Percentiles rank a stretch among this genome's conserved stretches.
phyloP scores from a whole-genome alignment of 2,888 invertebrate species.

The Lamellibrachia columna region DNA sequence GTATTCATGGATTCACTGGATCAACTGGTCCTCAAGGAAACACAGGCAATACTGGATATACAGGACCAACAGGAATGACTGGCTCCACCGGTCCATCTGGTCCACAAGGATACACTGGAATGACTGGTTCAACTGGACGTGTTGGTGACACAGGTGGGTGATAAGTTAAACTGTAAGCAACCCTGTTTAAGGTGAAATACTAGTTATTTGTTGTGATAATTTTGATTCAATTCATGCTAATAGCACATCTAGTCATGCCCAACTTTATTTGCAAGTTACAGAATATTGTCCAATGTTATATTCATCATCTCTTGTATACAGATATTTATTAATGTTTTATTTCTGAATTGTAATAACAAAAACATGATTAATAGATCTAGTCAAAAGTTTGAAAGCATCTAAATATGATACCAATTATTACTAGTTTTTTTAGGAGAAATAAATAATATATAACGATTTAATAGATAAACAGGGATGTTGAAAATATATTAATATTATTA shows the following conservation, averaged over 20 bases:
- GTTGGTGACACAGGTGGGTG: background rate
- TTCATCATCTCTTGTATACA: background rate
- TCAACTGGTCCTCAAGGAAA: background rate
- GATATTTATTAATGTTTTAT: background rate
- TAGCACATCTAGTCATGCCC: background rate
- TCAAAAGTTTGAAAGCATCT: background rate
- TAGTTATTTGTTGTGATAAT: background rate
- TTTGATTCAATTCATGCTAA: background rate
- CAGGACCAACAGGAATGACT: background rate
- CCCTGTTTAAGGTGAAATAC: background rate
- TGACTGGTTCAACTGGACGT: slow-evolving; percentile 20
- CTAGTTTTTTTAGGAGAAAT: too few species aligned
- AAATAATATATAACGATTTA: background rate
- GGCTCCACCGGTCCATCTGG: background rate
- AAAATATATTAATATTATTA: background rate
- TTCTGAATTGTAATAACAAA: background rate
- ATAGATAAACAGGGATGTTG: background rate
- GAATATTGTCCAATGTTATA: background rate
- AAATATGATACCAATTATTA: too few species aligned
- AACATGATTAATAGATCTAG: too few species aligned
- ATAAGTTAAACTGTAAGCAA: background rate
- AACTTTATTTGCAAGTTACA: background rate
- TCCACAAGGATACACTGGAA: slow-evolving; percentile 17
- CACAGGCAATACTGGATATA: background rate
- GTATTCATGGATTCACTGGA: slow-evolving; percentile 8